Base-by-base conservation (phyloP, 2,113 vertebrate species). In the Okapia johnstoni region DNA sequence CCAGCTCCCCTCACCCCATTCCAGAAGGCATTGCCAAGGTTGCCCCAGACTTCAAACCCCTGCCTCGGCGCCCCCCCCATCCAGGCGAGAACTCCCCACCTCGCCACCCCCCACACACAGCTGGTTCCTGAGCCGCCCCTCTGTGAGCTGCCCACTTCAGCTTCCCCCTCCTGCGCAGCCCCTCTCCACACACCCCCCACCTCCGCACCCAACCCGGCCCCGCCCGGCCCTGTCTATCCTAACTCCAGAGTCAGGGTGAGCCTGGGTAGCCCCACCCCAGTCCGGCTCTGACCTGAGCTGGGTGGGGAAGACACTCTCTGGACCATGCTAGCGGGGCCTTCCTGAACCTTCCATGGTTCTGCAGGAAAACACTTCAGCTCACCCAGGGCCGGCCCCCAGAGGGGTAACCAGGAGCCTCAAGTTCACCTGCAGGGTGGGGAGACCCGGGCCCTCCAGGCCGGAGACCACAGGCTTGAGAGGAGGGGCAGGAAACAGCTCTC, bases 41-140 rank as follows among this genome's bases (percentile, higher is more conserved):
- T 0, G 0, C 33, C n/a, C 36, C 8, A 57, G 92, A 46, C 15
- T 3, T 33, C 46, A 50, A 25, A 26, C 19, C 23, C 0, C 1
- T 2, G 23, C 26, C 57, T 89, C 57, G 9, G 16, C 33, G 5
- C 15, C n/a, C 30, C 13, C n/a, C 61, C 40, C 1, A 48, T 48
- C 83, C 90, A 46, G 4, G 14, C 6, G 8, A 40, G 52, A 60
- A 10, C 36, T 40, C 36, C 36, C 21, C 10, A 73, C 5, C 10
- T 19, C 9, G 0, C 36, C 66, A 73, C 23, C 36, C 70, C n/a
- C 23, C 2, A 6, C 40, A 33, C 26, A 1, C 85, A 30, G 58
- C 21, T 14, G 36, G 36, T 5, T 2, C 76, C 43, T 12, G 48
- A 55, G 8, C 43, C 3, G 60, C 50, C 58, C n/a, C 52, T 55